Conservation (phyloP, 1,140 invertebrate genomes). For the Pseudobourletiella spinata region DNA sequence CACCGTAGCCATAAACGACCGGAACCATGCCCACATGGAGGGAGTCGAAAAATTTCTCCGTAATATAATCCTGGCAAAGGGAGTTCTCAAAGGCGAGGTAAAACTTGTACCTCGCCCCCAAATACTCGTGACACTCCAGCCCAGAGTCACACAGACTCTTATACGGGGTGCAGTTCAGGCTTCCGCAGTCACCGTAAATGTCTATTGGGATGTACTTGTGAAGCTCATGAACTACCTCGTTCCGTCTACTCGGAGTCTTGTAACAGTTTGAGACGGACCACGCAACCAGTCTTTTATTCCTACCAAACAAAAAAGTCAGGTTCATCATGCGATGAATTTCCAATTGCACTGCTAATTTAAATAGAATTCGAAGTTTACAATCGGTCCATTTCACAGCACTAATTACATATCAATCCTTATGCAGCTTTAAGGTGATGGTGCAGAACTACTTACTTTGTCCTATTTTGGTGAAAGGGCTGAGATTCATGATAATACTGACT, state of each 20-base stretch:
- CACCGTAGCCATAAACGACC: slow-evolving; percentile 55
- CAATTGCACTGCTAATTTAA: too few species aligned
- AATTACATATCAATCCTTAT: too few species aligned
- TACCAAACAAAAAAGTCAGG: background rate
- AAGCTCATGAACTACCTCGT: slow-evolving; percentile 39
- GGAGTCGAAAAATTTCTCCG: slow-evolving; percentile 40
- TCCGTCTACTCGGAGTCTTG: slow-evolving; percentile 30
- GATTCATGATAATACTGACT: too few species aligned
- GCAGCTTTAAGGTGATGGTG: too few species aligned
- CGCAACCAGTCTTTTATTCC: slow-evolving; percentile 32
- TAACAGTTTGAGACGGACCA: slow-evolving; percentile 39
- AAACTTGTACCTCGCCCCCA: slow-evolving; percentile 43
- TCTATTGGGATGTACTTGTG: slow-evolving; percentile 42
- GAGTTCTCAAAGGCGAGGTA: slow-evolving; percentile 49
- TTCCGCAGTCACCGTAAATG: slow-evolving; percentile 45
- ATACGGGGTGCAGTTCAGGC: slow-evolving; percentile 30
- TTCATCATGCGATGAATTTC: too few species aligned
- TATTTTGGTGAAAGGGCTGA: too few species aligned
- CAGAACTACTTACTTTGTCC: background rate
- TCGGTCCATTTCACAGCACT: too few species aligned
- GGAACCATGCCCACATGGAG: slow-evolving; percentile 49
- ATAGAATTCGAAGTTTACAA: too few species aligned
- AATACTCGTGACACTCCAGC: slow-evolving; percentile 34
- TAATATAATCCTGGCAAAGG: slow-evolving; percentile 42
- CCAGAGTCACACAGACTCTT: background rate